Percentiles rank a stretch among this genome's conserved stretches.
These are phyloP conservation scores for Aphis craccivora DNA, from an alignment of 1,140 invertebrate genomes.

Conservation along the genomic window DNA sequence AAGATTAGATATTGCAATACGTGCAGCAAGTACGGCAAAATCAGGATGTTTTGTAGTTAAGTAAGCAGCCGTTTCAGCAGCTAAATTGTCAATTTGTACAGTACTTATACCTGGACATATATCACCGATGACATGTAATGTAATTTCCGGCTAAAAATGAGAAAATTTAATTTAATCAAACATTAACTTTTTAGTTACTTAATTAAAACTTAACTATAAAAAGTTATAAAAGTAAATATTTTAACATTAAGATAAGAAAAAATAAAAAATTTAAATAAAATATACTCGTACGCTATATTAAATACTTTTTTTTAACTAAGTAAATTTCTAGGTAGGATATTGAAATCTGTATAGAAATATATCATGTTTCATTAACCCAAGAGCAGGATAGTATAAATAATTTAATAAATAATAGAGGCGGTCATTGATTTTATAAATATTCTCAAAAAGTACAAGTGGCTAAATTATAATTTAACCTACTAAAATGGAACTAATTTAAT, in stretches of 20 bases:
- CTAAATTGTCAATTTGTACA: conserved; percentile 94
- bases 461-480: not conserved
- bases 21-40: conserved; percentile 93
- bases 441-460: not conserved
- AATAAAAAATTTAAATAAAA: no score
- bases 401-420: no score
- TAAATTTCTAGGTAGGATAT: not conserved
- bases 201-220: not conserved
- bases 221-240: conserved; percentile 71
- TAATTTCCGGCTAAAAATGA: conserved; percentile 74
- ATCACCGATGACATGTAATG: conserved; percentile 89
- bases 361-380: not conserved
- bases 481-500: not conserved
- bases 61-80: conserved; percentile 94
- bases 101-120: conserved; percentile 96
- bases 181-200: not conserved
- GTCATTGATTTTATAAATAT: not conserved
- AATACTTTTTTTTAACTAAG: not conserved
- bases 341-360: not conserved
- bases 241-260: not conserved
- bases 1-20: conserved; percentile 95
- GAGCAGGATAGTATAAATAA: no score
- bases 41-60: conserved; percentile 97
- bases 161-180: not conserved
- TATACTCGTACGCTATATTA: no score